Evolutionary conservation across 2,797 vertebrate species (phyloP).

Genomic region (Myripristis murdjan): DNA sequence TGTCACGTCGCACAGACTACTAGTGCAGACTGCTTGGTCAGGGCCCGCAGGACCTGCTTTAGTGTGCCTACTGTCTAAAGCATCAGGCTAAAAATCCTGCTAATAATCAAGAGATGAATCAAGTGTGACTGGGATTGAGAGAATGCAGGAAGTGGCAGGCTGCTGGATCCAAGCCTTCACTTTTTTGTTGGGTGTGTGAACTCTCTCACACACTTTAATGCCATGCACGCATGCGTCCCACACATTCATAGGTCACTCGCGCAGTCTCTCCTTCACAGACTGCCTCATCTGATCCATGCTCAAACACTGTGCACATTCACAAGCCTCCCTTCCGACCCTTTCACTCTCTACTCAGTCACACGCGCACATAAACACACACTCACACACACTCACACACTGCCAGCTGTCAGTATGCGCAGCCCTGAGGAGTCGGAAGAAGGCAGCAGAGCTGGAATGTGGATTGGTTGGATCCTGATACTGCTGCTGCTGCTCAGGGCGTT

Average conservation of each 20-base stretch:
- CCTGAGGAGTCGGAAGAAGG: conserved; percentile 46
- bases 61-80: neutral
- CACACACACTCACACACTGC: neutral
- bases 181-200: neutral
- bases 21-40: neutral
- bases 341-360: conserved; percentile 3
- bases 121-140: conserved; percentile 21
- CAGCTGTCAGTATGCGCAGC: conserved; percentile 61
- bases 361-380: neutral
- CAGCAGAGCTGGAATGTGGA: conserved; percentile 61
- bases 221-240: conserved; percentile 12
- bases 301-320: conserved; percentile 3
- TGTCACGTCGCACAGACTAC: neutral
- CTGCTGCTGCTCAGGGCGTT: conserved; percentile 22
- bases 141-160: conserved; percentile 39
- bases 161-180: conserved; percentile 1
- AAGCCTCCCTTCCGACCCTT: conserved; percentile 28
- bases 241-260: neutral
- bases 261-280: neutral
- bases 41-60: conserved; percentile 4
- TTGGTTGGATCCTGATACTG: conserved; percentile 28
- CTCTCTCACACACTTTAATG: neutral
- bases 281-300: conserved; percentile 3
- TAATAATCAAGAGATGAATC: conserved; percentile 14
- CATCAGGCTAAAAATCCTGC: conserved; percentile 19